These are phyloP conservation scores for Euura lappo DNA, from an alignment of 1,140 invertebrate genomes.

Conservation along the genomic window DNA sequence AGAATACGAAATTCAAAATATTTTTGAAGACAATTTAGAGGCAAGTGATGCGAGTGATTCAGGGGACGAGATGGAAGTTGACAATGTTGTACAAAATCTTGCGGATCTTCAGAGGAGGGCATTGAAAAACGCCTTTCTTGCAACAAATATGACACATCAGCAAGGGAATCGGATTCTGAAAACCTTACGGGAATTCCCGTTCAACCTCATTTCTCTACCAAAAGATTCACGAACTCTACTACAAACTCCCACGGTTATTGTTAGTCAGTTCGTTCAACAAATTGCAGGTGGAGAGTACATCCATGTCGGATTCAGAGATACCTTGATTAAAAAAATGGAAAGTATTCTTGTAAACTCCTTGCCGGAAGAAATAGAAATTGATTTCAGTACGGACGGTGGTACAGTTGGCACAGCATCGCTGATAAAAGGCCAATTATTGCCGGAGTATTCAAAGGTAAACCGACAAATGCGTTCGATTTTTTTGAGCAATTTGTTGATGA, in stretches of 20 bases:
- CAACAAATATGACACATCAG: too few species aligned
- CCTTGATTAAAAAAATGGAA: slow-evolving; percentile 10
- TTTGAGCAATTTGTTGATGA: slow-evolving; percentile 19
- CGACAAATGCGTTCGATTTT: slow-evolving; percentile 11
- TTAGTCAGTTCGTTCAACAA: background rate
- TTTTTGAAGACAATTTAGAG: too few species aligned
- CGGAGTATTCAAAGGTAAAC: slow-evolving; percentile 21
- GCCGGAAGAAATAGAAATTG: slow-evolving; percentile 10
- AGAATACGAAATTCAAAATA: too few species aligned
- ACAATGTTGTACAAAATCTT: too few species aligned
- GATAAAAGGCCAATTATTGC: slow-evolving; percentile 13
- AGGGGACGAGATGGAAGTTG: too few species aligned
- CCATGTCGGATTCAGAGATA: slow-evolving; percentile 16
- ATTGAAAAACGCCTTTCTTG: too few species aligned
- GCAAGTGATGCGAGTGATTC: too few species aligned
- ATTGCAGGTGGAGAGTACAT: slow-evolving; percentile 21
- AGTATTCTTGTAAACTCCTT: background rate
- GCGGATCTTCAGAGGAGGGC: too few species aligned
- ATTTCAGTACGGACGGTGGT: slow-evolving; percentile 24
- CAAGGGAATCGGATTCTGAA: too few species aligned
- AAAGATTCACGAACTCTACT: slow-evolving; percentile 16
- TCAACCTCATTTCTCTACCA: slow-evolving; percentile 13
- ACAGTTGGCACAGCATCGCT: background rate
- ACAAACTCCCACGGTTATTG: slow-evolving; percentile 13
- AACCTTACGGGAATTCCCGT: too few species aligned